phyloP scores from a whole-genome alignment of 2,797 vertebrate genomes.

The Loris lydekkerianus region DNA sequence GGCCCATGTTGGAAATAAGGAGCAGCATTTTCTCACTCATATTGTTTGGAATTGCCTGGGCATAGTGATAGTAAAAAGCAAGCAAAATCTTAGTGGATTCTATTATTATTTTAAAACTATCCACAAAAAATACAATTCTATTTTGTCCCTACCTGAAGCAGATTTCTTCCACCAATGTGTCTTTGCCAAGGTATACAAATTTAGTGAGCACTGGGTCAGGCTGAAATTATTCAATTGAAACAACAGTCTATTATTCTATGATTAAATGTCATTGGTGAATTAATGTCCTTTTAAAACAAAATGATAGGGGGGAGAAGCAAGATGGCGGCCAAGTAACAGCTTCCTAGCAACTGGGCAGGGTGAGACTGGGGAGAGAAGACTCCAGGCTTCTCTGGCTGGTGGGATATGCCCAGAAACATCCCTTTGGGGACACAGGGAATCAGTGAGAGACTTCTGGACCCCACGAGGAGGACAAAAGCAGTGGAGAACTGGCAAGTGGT shows the following conservation, averaged over 20 bases:
- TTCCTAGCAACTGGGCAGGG: too few species aligned
- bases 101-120: neutral
- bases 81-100: neutral
- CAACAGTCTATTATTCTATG: neutral
- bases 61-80: neutral
- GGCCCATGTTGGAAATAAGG: too few species aligned
- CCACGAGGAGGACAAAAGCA: too few species aligned
- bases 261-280: neutral
- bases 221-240: neutral
- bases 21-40: neutral
- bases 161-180: fast-evolving
- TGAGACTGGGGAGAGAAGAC: too few species aligned
- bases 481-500: too few species aligned
- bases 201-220: neutral
- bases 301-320: neutral
- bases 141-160: neutral
- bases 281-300: conserved; percentile 56
- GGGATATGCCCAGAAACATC: too few species aligned
- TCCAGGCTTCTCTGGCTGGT: too few species aligned
- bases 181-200: too few species aligned
- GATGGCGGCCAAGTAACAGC: too few species aligned
- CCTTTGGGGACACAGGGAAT: too few species aligned
- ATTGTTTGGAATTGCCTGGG: neutral
- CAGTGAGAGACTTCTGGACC: too few species aligned
- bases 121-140: neutral